phyloP scores from a whole-genome alignment of 2,797 vertebrate species.

The Hoplostethus atlanticus region DNA sequence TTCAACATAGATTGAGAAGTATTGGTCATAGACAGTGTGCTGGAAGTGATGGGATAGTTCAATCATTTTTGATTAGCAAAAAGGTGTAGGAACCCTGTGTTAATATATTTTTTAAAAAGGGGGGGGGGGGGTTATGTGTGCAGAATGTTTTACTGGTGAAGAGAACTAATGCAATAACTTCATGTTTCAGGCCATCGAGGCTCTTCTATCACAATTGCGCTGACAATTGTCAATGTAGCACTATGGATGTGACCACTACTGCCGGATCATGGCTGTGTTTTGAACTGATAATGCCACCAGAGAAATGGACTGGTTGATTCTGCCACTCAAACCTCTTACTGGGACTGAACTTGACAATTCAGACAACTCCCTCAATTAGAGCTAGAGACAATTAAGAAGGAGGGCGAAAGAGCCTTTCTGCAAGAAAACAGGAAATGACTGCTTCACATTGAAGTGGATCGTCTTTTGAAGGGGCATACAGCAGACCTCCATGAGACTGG shows the following conservation, averaged over 20 bases:
- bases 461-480: conserved; percentile 72
- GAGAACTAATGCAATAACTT: conserved; percentile 1
- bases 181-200: conserved; percentile 88
- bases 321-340: conserved; percentile 62
- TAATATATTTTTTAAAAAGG: too few species aligned
- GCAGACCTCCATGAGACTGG: conserved; percentile 80
- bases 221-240: conserved; percentile 78
- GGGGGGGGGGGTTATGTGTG: background rate
- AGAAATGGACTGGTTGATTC: conserved; percentile 63
- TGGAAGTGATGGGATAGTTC: too few species aligned
- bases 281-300: conserved; percentile 56
- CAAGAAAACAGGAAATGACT: conserved; percentile 74
- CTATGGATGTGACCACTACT: conserved; percentile 84
- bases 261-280: conserved; percentile 68
- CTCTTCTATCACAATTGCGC: conserved; percentile 91
- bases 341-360: conserved; percentile 78
- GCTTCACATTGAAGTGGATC: conserved; percentile 90
- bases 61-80: too few species aligned
- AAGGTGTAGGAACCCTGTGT: too few species aligned
- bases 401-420: conserved; percentile 57
- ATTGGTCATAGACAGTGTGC: too few species aligned
- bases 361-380: conserved; percentile 68
- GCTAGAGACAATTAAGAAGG: conserved; percentile 66
- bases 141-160: background rate
- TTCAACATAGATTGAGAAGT: too few species aligned